Base-by-base conservation (phyloP, 2,888 invertebrate genomes). In the Coelogynopora nodosa region DNA sequence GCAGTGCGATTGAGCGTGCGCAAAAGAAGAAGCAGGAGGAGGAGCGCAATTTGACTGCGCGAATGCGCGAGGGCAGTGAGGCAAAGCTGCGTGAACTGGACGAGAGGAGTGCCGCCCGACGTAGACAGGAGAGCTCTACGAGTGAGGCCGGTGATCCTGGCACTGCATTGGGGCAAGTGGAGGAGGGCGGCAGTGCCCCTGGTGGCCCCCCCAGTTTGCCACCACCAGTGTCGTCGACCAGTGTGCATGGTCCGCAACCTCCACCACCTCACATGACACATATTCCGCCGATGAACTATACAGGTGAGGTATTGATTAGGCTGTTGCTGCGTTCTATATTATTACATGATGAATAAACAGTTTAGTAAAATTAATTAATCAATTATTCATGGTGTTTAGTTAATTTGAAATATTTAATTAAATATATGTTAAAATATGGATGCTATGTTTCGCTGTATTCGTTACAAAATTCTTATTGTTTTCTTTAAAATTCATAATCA, bases 1-100 rank as follows among this genome's bases (percentile, higher is more conserved):
- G 26, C 0, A 67, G 29, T 67, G 85, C 85, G 10, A 85, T 85
- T 67, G 85, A 85, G 30, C 67, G 85, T 26, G 85, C 85, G 0
- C 67, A 74, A 67, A 67, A 67, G 85, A 85, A 85, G 26, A 85
- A 85, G 27, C 74, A 23, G 2, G 74, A 74, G 23, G 74, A 74
- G 27, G 74, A 74, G 23, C 74, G 74, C 27, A 74, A 74, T 74
- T 26, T 74, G 5, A 74, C 74, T 74, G 74, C 74, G 5, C 5
- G 74, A 74, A 74, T 74, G 74, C 74, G 74, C 23, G 74, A 74
- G 23, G 74, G 74, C 27, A 74, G 74, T 26, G 74, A 74, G 74
- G 74, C 74, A 10, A 74, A 74, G 23, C 27, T 74, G 2, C 18
- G 74, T n/a, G 74, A 74, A 74, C 23, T 74, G 18, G 74, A 74